Conservation (phyloP, 2,113 vertebrate species). For the Clinocottus analis region DNA sequence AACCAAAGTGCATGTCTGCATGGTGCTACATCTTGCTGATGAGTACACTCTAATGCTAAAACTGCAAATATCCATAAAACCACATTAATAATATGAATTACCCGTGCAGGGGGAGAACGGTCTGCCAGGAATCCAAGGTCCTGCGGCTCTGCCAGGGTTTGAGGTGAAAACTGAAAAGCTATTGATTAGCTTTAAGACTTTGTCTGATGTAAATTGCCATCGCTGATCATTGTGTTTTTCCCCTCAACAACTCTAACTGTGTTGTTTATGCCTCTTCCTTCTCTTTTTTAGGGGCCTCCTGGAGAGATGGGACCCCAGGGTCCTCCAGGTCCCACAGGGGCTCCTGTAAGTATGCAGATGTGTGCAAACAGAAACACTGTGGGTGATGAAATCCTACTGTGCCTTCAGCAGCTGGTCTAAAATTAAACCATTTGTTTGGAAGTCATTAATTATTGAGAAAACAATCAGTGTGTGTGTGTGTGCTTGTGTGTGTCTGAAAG, state of each 20-base stretch:
- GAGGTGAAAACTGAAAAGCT: conserved; percentile 75
- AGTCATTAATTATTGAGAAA: neutral
- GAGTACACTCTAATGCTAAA: neutral
- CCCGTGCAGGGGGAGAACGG: conserved; percentile 83
- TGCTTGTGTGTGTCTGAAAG: neutral
- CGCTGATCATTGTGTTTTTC: too few relatives aligned
- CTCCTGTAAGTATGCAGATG: conserved; percentile 72
- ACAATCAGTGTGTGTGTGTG: neutral
- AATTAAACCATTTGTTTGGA: neutral
- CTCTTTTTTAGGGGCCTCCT: conserved; percentile 75
- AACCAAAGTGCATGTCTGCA: neutral
- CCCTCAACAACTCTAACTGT: neutral
- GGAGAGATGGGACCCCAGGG: conserved; percentile 84
- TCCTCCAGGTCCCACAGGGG: conserved; percentile 76
- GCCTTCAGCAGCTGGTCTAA: neutral
- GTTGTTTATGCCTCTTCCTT: neutral
- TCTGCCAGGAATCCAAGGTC: conserved; percentile 81
- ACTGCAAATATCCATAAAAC: conserved; percentile 1
- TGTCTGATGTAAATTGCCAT: neutral
- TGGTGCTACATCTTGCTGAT: neutral
- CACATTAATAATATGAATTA: conserved; percentile 2
- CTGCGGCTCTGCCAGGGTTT: conserved; percentile 74
- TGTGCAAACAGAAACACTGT: conserved; percentile 8
- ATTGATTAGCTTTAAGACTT: neutral
- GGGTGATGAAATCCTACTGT: conserved; percentile 15